These are phyloP conservation scores for Noctua janthina DNA, from an alignment of 2,888 invertebrate genomes.

Conservation along the genomic window DNA sequence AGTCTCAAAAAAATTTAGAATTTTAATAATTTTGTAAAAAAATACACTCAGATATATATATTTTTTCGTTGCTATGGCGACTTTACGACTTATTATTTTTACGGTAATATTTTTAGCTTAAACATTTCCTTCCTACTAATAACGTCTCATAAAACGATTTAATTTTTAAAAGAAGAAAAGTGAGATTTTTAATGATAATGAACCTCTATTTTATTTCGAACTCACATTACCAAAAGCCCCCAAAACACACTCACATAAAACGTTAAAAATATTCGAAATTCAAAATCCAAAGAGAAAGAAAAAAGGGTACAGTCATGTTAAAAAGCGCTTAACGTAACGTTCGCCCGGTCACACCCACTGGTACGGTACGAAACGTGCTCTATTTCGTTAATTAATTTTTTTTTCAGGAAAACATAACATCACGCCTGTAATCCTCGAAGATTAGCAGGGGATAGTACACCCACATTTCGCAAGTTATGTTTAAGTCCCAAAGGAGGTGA, in stretches of 20 bases:
- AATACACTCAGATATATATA: too few relatives aligned
- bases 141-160: neutral
- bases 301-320: conserved; percentile 71
- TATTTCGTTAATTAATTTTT: conserved; percentile 54
- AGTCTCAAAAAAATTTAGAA: too few relatives aligned
- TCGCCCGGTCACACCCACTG: conserved; percentile 67
- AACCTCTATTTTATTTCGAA: conserved; percentile 24
- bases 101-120: too few relatives aligned
- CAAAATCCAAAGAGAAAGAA: conserved; percentile 43
- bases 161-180: neutral
- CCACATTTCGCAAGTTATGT: neutral
- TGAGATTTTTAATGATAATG: neutral
- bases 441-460: neutral
- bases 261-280: conserved; percentile 50
- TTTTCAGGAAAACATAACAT: conserved; percentile 1
- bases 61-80: too few relatives aligned
- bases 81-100: too few relatives aligned
- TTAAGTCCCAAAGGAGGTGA: neutral
- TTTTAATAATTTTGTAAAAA: too few relatives aligned
- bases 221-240: neutral
- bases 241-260: conserved; percentile 36
- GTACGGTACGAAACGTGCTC: conserved; percentile 62
- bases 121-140: neutral
- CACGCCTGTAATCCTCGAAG: neutral
- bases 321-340: conserved; percentile 74